A percentile compares a stretch with the other conserved stretches of the same genome.
Conservation (phyloP, 2,888 invertebrate genomes). For the Amphipoea oculea region DNA sequence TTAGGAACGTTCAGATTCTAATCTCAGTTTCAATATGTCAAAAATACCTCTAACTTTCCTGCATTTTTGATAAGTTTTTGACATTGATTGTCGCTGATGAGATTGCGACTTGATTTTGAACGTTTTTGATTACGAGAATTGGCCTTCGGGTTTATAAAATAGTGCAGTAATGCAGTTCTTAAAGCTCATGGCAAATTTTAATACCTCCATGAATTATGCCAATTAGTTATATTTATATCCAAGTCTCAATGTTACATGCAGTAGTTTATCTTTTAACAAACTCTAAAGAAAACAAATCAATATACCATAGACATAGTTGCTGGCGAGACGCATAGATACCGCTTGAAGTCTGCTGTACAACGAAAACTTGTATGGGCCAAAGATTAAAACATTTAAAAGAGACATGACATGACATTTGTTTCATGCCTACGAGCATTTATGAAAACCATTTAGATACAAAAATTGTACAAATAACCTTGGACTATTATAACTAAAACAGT, state of each 20-base stretch:
- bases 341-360: slow-evolving; percentile 18
- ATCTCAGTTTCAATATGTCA: no score
- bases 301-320: background rate
- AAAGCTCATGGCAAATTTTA: background rate
- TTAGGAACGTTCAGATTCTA: no score
- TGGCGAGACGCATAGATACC: background rate
- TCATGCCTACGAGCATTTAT: background rate
- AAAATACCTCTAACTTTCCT: background rate
- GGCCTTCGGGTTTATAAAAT: background rate
- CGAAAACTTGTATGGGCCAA: slow-evolving; percentile 34
- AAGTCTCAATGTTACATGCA: background rate
- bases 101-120: no score
- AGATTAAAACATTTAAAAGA: slow-evolving; percentile 30
- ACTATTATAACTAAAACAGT: background rate
- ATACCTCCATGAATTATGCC: background rate
- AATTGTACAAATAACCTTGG: background rate
- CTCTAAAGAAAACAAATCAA: background rate
- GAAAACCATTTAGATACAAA: background rate
- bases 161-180: background rate
- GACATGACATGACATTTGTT: background rate
- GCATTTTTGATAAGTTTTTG: no score
- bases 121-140: no score
- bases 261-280: background rate
- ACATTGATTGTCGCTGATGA: no score
- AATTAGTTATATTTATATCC: background rate